These are phyloP conservation scores for Cosmia trapezina DNA, from an alignment of 2,888 invertebrate species.

Conservation along the genomic window DNA sequence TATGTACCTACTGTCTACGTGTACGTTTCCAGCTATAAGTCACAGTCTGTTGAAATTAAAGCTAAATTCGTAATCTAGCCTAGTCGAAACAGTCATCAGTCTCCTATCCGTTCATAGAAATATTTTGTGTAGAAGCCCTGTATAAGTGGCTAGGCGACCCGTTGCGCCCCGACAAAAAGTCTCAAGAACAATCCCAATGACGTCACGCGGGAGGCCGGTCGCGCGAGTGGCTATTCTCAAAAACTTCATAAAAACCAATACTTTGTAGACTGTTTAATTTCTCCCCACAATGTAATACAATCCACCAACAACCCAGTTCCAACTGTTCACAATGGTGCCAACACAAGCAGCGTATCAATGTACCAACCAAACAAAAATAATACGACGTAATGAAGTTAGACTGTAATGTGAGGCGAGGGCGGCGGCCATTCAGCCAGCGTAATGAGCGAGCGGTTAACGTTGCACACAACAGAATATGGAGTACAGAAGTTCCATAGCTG, in stretches of 20 bases:
- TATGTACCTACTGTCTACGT: not conserved
- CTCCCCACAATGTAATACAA: slow-evolving; percentile 5
- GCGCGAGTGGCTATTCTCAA: too few relatives aligned
- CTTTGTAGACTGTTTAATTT: not conserved
- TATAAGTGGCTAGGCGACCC: too few relatives aligned
- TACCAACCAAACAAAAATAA: slow-evolving; percentile 51
- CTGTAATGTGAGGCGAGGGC: slow-evolving; percentile 53
- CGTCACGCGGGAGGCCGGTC: too few relatives aligned
- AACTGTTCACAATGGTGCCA: slow-evolving; percentile 29
- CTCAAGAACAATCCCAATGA: too few relatives aligned
- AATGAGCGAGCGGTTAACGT: slow-evolving; percentile 56
- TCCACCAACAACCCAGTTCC: slow-evolving; percentile 14
- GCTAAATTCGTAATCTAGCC: too few relatives aligned
- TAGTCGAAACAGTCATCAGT: too few relatives aligned
- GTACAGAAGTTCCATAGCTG: slow-evolving; percentile 23
- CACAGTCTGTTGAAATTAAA: too few relatives aligned
- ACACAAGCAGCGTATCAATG: slow-evolving; percentile 50
- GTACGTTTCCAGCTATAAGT: too few relatives aligned
- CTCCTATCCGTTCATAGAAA: too few relatives aligned
- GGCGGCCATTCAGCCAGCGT: slow-evolving; percentile 50
- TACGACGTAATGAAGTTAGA: slow-evolving; percentile 56
- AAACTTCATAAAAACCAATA: too few relatives aligned
- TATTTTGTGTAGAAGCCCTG: too few relatives aligned
- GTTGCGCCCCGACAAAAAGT: too few relatives aligned
- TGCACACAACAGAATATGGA: not conserved